Conservation (phyloP, 53 echinoderm and acorn worm genomes). For the Crossaster papposus region DNA sequence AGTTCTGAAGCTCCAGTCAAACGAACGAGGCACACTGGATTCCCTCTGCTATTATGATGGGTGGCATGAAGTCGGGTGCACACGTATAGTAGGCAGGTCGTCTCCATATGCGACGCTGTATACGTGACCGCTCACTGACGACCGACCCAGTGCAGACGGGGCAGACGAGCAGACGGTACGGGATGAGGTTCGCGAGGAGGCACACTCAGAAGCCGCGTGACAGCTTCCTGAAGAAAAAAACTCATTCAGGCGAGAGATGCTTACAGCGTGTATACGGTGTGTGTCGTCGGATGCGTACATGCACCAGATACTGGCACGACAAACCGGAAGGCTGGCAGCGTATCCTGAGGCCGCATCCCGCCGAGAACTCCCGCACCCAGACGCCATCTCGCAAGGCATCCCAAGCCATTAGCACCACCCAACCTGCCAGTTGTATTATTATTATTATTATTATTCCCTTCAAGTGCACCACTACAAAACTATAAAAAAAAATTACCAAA, state of each 20-base stretch:
- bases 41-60: too few relatives aligned
- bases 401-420: slow-evolving; percentile 8
- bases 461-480: too few relatives aligned
- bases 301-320: neutral
- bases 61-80: too few relatives aligned
- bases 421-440: slow-evolving; percentile 13
- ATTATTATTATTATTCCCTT: neutral
- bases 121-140: neutral
- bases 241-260: slow-evolving; percentile 39
- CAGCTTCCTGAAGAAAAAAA: slow-evolving; percentile 26
- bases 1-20: neutral
- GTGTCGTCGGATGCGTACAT: neutral
- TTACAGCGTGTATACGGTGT: neutral
- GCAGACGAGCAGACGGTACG: neutral
- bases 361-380: slow-evolving; percentile 5
- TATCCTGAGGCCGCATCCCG: slow-evolving; percentile 28
- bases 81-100: neutral
- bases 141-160: neutral
- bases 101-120: neutral
- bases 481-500: neutral
- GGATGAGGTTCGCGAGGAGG: slow-evolving; percentile 11
- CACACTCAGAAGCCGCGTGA: slow-evolving; percentile 40
- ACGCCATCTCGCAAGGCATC: neutral
- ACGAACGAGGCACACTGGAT: too few relatives aligned
- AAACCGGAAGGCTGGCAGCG: slow-evolving; percentile 31